A percentile compares a stretch with the other conserved stretches of the same genome.
phyloP scores from a whole-genome alignment of 2,888 invertebrate species.

The Drosophila imparisetae region DNA sequence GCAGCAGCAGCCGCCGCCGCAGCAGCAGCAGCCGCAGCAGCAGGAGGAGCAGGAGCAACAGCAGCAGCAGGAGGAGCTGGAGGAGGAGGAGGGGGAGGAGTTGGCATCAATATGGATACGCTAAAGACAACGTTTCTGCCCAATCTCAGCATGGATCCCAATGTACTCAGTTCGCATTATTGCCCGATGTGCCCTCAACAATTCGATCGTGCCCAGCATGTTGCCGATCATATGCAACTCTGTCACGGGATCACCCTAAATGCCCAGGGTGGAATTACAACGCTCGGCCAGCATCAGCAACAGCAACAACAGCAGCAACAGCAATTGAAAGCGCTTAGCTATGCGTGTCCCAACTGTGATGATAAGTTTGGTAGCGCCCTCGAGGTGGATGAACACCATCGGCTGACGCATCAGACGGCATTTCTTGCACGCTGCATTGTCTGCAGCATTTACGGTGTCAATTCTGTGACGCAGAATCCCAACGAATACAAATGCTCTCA shows the following conservation, averaged over 20 bases:
- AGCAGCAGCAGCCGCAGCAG: constrained; percentile 17
- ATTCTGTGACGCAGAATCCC: constrained; percentile 80
- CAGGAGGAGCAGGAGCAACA: constrained; percentile 15
- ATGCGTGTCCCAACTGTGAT: constrained; percentile 83
- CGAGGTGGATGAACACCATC: constrained; percentile 83
- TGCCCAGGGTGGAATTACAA: constrained; percentile 62
- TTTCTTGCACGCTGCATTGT: constrained; percentile 83
- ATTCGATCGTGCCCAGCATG: constrained; percentile 81
- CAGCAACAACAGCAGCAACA: constrained; percentile 60
- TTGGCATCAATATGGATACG: constrained; percentile 74
- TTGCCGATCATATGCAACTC: constrained; percentile 83
- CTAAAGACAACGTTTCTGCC: constrained; percentile 83
- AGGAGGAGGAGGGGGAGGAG: constrained; percentile 15
- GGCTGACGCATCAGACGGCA: constrained; percentile 81
- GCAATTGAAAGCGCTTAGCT: constrained; percentile 74
- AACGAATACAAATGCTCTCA: constrained; percentile 83
- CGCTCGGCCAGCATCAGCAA: constrained; percentile 65
- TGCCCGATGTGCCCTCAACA: constrained; percentile 84
- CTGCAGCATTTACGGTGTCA: constrained; percentile 82
- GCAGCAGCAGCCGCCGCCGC: background rate
- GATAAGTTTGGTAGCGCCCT: constrained; percentile 81
- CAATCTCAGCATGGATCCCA: constrained; percentile 83
- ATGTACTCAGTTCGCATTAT: constrained; percentile 73
- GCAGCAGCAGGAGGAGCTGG: constrained; percentile 12
- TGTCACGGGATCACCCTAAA: constrained; percentile 77